Evolutionary conservation across 1,140 invertebrate genomes (phyloP).

Genomic region (Drosophila cardini): DNA sequence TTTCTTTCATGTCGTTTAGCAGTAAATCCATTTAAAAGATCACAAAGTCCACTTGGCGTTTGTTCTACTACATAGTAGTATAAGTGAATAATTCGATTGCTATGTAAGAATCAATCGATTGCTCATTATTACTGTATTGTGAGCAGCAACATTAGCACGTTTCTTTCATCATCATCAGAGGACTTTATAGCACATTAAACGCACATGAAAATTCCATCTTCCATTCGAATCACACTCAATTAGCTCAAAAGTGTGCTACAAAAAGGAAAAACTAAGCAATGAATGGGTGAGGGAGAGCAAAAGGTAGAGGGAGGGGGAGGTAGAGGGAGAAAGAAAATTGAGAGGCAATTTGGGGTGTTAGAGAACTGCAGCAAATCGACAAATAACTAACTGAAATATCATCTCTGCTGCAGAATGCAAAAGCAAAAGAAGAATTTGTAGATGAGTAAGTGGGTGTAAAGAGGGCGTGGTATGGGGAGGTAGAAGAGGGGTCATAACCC

Average conservation of each 20-base stretch:
- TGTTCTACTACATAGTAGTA: background rate
- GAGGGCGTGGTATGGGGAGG: background rate
- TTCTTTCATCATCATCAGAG: conserved; percentile 12
- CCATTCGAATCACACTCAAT: conserved; percentile 56
- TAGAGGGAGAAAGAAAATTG: background rate
- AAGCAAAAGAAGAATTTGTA: background rate
- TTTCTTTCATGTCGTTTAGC: too few species aligned
- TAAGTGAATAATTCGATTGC: conserved; percentile 18
- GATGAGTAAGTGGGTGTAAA: background rate
- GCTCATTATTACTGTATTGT: conserved; percentile 7
- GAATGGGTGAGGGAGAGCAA: background rate
- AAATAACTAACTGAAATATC: conserved; percentile 51
- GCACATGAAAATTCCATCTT: conserved; percentile 43
- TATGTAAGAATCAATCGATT: conserved; percentile 11
- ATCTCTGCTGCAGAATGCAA: background rate
- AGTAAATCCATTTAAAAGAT: too few species aligned
- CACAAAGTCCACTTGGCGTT: background rate
- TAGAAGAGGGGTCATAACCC: conserved; percentile 33
- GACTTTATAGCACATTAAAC: conserved; percentile 53
- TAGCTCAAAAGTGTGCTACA: conserved; percentile 39
- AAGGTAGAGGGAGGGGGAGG: background rate
- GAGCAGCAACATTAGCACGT: conserved; percentile 10
- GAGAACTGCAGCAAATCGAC: conserved; percentile 62
- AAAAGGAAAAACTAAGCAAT: conserved; percentile 11
- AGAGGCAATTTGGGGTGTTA: conserved; percentile 24